Base-by-base conservation (phyloP, 1,140 invertebrate species). In the Anastrepha ludens region DNA sequence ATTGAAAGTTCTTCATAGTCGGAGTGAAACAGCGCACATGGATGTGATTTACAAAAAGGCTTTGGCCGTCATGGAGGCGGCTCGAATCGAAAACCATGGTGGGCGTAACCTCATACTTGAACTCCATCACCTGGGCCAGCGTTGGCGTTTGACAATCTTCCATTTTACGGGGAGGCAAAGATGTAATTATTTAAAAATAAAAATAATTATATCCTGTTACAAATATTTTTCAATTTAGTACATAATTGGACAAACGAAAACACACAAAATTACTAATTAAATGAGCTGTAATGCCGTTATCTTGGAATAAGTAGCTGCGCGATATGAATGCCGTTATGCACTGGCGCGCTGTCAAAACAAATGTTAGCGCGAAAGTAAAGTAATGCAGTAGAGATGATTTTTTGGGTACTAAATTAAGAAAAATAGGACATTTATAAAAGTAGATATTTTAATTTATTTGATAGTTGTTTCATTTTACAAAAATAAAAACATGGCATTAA, bases 121-220 rank as follows among this genome's bases (percentile, higher is more conserved):
- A 81, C n/a, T 81, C 74, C 74, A 81, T 81, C 74, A 81, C 9
- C n/a, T 81, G 47, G 17, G 74, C 74, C 47, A 81, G 50, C 20
- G 74, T 81, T 2, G 74, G 74, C 47, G 74, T 81, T 81, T 55
- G 47, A 41, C 74, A 81, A 3, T 81, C 47, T 58, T 81, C 74
- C 74, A 81, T 74, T 55, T 5, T 81, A 7, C 44, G 11, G n/a
- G 74, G 20, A 55, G 6, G 9, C 3, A 44, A 44, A 70, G 0
- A 81, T 20, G n/a, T 81, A 55, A 55, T 50, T 55, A 20, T 74
- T 39, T 55, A 3, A 29, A 81, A 29, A 55, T 55, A 55, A 9
- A 29, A 20, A 2, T 55, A 29, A 29, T 29, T 29, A 29, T 29
- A 29, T 29, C 29, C 29, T 29, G 1, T 29, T 29, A 29, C 29